A percentile compares a stretch with the other conserved stretches of the same genome.
phyloP scores from a whole-genome alignment of 2,888 invertebrate species.

The Pyrocoelia pectoralis region DNA sequence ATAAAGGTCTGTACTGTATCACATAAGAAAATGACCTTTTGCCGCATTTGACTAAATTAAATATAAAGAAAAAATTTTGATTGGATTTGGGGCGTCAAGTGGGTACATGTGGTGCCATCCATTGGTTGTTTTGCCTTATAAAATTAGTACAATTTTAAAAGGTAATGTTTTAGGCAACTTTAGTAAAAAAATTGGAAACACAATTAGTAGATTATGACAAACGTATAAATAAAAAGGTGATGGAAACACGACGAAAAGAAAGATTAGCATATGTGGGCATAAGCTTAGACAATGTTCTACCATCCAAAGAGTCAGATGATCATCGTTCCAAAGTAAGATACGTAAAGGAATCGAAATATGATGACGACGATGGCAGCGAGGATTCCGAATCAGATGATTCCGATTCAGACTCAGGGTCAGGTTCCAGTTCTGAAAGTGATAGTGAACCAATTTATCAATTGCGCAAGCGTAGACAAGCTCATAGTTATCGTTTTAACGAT shows the following conservation, averaged over 20 bases:
- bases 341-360: slow-evolving; percentile 53
- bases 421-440: slow-evolving; percentile 54
- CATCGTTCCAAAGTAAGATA: slow-evolving; percentile 42
- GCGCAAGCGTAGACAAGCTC: slow-evolving; percentile 80
- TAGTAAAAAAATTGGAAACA: slow-evolving; percentile 77
- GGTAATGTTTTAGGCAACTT: slow-evolving; percentile 60
- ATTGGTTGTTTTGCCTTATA: too few species aligned
- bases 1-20: too few species aligned
- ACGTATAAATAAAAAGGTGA: slow-evolving; percentile 70
- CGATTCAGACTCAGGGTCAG: slow-evolving; percentile 46
- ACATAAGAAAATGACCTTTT: too few species aligned
- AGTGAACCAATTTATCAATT: slow-evolving; percentile 84
- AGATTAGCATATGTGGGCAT: slow-evolving; percentile 78
- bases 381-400: slow-evolving; percentile 42
- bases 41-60: too few species aligned
- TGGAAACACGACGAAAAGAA: slow-evolving; percentile 73
- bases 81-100: too few species aligned
- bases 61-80: too few species aligned
- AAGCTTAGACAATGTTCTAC: slow-evolving; percentile 75
- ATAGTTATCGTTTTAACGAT: slow-evolving; percentile 88
- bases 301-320: slow-evolving; percentile 52
- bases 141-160: background rate
- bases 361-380: slow-evolving; percentile 45
- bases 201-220: slow-evolving; percentile 81
- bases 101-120: too few species aligned